Base-by-base conservation (phyloP, 1,140 invertebrate species). In the Pseudachorutes palmiensis region DNA sequence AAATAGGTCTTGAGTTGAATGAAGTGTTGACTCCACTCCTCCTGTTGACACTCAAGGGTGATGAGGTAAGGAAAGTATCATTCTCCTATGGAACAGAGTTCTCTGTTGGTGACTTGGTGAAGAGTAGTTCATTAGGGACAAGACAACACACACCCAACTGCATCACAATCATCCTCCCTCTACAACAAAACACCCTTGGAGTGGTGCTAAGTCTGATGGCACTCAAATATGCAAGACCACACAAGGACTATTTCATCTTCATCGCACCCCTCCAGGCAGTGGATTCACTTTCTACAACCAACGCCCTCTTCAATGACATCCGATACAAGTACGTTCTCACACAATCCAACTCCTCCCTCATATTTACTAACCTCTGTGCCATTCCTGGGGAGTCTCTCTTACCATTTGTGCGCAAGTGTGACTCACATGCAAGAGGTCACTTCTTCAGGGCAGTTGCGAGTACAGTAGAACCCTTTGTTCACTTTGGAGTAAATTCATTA, bases 221-320 rank as follows among this genome's bases (percentile, higher is more conserved):
- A 9, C 2, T 19, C 5, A 61, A 61, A 36, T 61, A 61, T 36
- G 59, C 9, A 5, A 12, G 59, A 28, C 59, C 59, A 9, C 59
- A 61, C 26, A 30, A 32, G 19, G 59, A 61, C 29, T 61, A 28
- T 26, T 61, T 61, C 33, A 61, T 61, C 9, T 61, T 32, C 30
- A 26, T 61, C 2, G 59, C 5, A 9, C 59, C 3, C 30, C 24
- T 55, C 5, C 12, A 3, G 9, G 9, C 5, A 5, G 24, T 55
- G 5, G 9, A 55, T 12, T 14, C 3, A 55, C 51, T 55, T 24
- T 55, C 24, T 14, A n/a, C 5, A 2, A 29, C 19, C 5, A 31
- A 61, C 26, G 22, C 9, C 5, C 26, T 30, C 3, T 12, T 61
- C 30, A 19, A 14, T 9, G 59, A 61, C 19, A 61, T 61, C 19